Evolutionary conservation across 2,113 vertebrate species (phyloP).

Genomic region (Caranx melampygus): DNA sequence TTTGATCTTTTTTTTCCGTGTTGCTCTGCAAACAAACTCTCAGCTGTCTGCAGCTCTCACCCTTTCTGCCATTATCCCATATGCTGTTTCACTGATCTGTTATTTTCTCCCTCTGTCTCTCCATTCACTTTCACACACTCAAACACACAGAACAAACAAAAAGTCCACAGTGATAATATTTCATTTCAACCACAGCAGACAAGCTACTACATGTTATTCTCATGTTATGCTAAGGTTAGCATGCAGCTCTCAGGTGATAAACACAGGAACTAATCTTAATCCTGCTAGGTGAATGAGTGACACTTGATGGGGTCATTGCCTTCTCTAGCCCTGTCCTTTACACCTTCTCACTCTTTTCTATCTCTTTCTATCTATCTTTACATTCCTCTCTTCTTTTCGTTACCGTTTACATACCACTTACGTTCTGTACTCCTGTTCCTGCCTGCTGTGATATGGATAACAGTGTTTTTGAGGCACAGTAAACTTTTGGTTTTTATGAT

Average conservation of each 20-base stretch:
- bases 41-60: conserved; percentile 15
- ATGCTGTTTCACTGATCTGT: not conserved
- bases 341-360: conserved; percentile 50
- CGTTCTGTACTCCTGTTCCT: conserved; percentile 41
- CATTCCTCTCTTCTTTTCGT: conserved; percentile 48
- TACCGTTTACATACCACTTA: conserved; percentile 54
- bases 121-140: not conserved
- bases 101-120: not conserved
- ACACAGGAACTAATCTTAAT: conserved; percentile 26
- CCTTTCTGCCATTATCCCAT: conserved; percentile 10
- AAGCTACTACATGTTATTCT: conserved; percentile 8
- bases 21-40: conserved; percentile 46
- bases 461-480: conserved; percentile 61
- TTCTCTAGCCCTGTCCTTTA: conserved; percentile 44
- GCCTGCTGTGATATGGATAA: conserved; percentile 67
- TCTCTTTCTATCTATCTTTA: conserved; percentile 59
- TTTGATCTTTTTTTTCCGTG: conserved; percentile 63
- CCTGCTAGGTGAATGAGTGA: conserved; percentile 64
- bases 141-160: conserved; percentile 9
- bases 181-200: conserved; percentile 2
- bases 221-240: conserved; percentile 22
- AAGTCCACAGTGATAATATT: not conserved
- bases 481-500: conserved; percentile 63
- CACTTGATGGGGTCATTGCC: conserved; percentile 60
- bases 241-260: conserved; percentile 41